Conservation (phyloP, 2,888 invertebrate genomes). For the Ophraella communa region DNA sequence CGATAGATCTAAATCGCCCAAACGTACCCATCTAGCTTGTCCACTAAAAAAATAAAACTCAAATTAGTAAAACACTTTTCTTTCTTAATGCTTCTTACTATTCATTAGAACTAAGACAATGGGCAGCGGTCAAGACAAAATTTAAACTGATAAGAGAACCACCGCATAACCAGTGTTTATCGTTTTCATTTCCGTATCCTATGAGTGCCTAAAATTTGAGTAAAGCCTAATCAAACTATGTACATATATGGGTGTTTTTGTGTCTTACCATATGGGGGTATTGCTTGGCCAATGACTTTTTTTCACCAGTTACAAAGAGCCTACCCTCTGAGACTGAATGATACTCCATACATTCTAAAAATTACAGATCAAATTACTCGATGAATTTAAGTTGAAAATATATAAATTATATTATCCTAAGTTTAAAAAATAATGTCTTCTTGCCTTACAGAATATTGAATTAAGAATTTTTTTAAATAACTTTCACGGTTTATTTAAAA, state of each 20-base stretch:
- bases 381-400: neutral
- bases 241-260: neutral
- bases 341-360: constrained; percentile 27
- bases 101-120: constrained; percentile 53
- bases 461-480: too few relatives aligned
- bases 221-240: neutral
- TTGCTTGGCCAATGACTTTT: constrained; percentile 22
- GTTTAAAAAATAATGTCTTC: too few relatives aligned
- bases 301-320: constrained; percentile 15
- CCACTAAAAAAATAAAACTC: constrained; percentile 30
- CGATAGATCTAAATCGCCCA: constrained; percentile 57
- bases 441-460: too few relatives aligned
- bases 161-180: constrained; percentile 62
- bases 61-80: neutral
- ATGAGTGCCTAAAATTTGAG: constrained; percentile 28
- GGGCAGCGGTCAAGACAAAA: constrained; percentile 68
- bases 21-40: constrained; percentile 34
- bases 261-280: constrained; percentile 31
- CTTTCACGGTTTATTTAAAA: too few relatives aligned
- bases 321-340: constrained; percentile 10
- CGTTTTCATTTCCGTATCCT: constrained; percentile 21
- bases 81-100: constrained; percentile 10
- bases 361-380: too few relatives aligned
- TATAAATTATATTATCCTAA: too few relatives aligned
- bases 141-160: constrained; percentile 65